Conservation (phyloP, 2,113 vertebrate species). For the Diadophis punctatus region DNA sequence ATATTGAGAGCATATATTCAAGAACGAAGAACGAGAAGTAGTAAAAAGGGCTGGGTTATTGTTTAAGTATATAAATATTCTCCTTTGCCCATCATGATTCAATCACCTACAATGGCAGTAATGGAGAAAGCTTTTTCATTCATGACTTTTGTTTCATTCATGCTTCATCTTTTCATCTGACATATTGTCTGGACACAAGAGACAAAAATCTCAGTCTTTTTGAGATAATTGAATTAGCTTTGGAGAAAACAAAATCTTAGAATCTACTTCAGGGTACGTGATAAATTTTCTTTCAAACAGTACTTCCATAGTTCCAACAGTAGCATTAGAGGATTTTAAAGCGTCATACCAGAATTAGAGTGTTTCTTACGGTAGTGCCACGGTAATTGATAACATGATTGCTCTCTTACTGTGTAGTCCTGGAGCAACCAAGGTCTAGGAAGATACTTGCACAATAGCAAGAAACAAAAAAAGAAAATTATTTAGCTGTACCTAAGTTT, state of each 20-base stretch:
- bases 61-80: not conserved
- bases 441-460: not conserved
- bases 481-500: not conserved
- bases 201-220: not conserved
- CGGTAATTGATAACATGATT: conserved; percentile 40
- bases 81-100: not conserved
- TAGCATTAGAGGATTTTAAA: conserved; percentile 15
- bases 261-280: not conserved
- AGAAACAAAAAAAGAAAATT: not conserved
- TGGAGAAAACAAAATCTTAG: not conserved
- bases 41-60: not conserved
- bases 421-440: not conserved
- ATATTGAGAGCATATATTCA: not conserved
- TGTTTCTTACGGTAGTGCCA: conserved; percentile 34
- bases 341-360: not conserved
- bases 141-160: not conserved
- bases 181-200: not conserved
- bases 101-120: not conserved
- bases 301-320: conserved; percentile 16
- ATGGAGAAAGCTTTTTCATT: not conserved
- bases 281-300: not conserved
- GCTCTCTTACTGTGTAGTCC: conserved; percentile 5
- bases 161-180: not conserved
- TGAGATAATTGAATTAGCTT: not conserved
- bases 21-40: not conserved